A percentile compares a stretch with the other conserved stretches of the same genome.
Evolutionary conservation across 1,140 invertebrate genomes (phyloP).

Genomic region (Sycobia sp.): DNA sequence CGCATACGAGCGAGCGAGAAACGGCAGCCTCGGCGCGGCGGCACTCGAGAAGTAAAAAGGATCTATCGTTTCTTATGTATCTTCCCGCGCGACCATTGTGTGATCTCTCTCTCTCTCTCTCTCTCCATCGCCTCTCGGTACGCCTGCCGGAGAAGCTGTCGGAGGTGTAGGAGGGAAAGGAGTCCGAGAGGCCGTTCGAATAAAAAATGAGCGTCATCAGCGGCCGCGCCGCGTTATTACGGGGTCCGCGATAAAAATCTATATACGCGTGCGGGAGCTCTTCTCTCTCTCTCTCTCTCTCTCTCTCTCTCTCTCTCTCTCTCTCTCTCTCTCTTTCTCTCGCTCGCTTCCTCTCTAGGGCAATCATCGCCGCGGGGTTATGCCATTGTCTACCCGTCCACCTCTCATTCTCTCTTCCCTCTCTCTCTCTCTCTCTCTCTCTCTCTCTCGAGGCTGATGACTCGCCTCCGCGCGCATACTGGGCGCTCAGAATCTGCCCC

Average conservation of each 20-base stretch:
- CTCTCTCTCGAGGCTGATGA: neutral
- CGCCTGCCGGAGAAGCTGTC: too few species aligned
- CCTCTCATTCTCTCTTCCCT: neutral
- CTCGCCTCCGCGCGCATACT: neutral
- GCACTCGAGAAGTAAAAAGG: conserved; percentile 21
- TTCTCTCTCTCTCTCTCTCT: neutral
- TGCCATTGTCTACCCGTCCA: too few species aligned
- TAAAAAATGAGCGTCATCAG: conserved; percentile 26
- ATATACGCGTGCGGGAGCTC: conserved; percentile 12
- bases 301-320: neutral
- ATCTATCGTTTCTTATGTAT: conserved; percentile 22
- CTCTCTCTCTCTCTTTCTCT: neutral
- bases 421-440: neutral
- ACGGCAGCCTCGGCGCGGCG: too few species aligned
- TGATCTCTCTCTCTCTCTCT: too few species aligned
- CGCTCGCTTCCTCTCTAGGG: neutral
- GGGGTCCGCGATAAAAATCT: conserved; percentile 24
- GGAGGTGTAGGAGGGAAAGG: too few species aligned
- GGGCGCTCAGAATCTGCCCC: neutral
- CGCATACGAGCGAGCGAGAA: neutral
- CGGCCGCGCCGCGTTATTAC: conserved; percentile 24
- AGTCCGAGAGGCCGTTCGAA: too few species aligned
- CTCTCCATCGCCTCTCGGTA: too few species aligned
- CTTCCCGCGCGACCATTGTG: neutral
- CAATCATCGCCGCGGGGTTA: too few species aligned